Base-by-base conservation (phyloP, 2,113 vertebrate genomes). In the Prietella phreatophila region DNA sequence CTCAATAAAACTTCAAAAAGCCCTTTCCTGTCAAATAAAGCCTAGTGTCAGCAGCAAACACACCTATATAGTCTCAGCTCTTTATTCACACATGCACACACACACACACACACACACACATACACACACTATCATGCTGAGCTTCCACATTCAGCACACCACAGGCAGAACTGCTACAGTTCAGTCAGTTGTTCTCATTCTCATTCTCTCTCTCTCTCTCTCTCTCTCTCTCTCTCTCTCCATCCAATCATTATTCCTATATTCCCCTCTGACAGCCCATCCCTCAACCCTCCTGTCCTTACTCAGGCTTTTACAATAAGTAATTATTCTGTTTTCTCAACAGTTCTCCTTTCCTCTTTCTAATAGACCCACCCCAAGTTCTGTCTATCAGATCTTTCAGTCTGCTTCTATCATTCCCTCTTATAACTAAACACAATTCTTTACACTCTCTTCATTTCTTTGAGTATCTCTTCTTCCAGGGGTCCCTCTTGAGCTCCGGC, bases 1-100 rank as follows among this genome's bases (percentile, higher is more conserved):
- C 84, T 84, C 76, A 79, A 88, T 86, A 86, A 86, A 85, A 63
- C 87, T 86, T 86, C 89, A 84, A 88, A 90, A 90, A 76, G 22
- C 83, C 60, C 50, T 79, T 85, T 88, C 30, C 84, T 56, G 82
- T 88, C 73, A 86, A 60, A 86, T 67, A 88, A 78, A 84, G 82
- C 61, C 75, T 84, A 53, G 61, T 88, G 83, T 88, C 85, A 84
- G 83, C 85, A 86, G 69, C 33, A 83, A 85, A 81, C 65, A 65
- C 83, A 85, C 83, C 65, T 85, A 50, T 82, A 81, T 69, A n/a
- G 47, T 71, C 63, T 47, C 22, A 58, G 67, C n/a, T 69, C 19
- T 69, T 33, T 3, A 69, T 11, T 11, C 25, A 53, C 42, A 53
- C 39, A 83, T 30, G 22, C 63, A 33, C 65, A 56, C 50, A 8